Percentiles rank a stretch among this genome's conserved stretches.
Evolutionary conservation across 2,888 invertebrate species (phyloP).

Genomic region (Anaspis maculata): DNA sequence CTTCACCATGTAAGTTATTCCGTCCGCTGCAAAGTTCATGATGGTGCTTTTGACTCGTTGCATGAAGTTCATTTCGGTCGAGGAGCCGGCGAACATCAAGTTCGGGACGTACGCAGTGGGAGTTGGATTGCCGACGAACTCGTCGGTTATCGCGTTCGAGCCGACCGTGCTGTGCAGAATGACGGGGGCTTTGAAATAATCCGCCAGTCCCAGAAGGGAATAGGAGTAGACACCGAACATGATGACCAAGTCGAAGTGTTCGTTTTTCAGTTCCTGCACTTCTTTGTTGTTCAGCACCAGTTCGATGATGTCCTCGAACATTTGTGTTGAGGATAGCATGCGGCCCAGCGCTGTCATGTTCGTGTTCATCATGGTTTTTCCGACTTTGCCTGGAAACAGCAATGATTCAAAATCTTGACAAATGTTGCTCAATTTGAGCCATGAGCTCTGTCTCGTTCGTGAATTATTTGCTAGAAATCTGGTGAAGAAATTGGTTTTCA

Average conservation of each 20-base stretch:
- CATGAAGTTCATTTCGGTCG: conserved; percentile 27
- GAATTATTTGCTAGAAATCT: too few relatives aligned
- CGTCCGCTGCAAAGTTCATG: conserved; percentile 1
- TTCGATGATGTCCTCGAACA: background rate
- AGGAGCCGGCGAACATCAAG: conserved; percentile 18
- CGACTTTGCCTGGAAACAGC: background rate
- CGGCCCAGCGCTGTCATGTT: too few relatives aligned
- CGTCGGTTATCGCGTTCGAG: conserved; percentile 7
- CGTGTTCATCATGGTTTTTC: background rate
- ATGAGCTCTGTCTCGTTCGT: too few relatives aligned
- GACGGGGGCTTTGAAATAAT: conserved; percentile 28
- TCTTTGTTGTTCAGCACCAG: conserved; percentile 1
- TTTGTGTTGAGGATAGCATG: too few relatives aligned
- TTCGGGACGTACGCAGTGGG: conserved; percentile 34
- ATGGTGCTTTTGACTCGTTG: too few relatives aligned
- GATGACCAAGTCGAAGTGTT: conserved; percentile 5
- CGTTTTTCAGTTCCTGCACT: conserved; percentile 1
- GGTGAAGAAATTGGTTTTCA: too few relatives aligned
- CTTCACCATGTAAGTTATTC: conserved; percentile 5
- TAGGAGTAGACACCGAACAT: background rate
- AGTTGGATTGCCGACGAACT: conserved; percentile 27
- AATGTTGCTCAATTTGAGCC: background rate
- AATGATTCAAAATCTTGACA: background rate
- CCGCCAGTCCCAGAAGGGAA: conserved; percentile 25
- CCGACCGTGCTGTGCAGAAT: conserved; percentile 24